Evolutionary conservation across 2,113 vertebrate species (phyloP).

Genomic region (Uria lomvia): DNA sequence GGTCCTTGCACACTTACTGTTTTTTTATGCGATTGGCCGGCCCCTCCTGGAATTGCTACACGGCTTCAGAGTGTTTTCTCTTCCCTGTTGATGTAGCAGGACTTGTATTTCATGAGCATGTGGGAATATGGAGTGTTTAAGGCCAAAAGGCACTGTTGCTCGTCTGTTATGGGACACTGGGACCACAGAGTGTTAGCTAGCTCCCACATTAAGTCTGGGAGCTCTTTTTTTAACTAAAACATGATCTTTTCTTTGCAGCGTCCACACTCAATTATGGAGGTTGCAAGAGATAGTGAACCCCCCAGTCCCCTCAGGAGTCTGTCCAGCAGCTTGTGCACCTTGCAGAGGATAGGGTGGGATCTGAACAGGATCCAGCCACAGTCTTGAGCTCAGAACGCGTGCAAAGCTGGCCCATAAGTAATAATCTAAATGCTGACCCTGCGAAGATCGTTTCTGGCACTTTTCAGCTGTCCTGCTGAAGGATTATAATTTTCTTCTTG

Average conservation of each 20-base stretch:
- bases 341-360: not conserved
- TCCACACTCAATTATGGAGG: not conserved
- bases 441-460: not conserved
- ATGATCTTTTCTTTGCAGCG: not conserved
- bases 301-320: not conserved
- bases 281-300: not conserved
- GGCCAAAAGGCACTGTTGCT: not conserved
- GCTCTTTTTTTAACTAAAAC: not conserved
- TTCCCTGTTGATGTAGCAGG: not conserved
- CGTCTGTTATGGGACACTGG: not conserved
- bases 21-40: fast-evolving
- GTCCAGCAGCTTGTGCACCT: not conserved
- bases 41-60: not conserved
- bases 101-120: not conserved
- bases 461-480: not conserved
- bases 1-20: not conserved
- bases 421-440: not conserved
- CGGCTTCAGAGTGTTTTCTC: not conserved
- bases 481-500: slow-evolving; percentile 24
- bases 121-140: not conserved
- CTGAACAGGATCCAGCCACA: fast-evolving
- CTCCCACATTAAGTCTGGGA: not conserved
- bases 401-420: not conserved
- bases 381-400: not conserved
- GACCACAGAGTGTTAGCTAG: not conserved